Percentiles rank a stretch among this genome's conserved stretches.
phyloP scores from a whole-genome alignment of 2,888 invertebrate genomes.

The Cantharis flavilabris region DNA sequence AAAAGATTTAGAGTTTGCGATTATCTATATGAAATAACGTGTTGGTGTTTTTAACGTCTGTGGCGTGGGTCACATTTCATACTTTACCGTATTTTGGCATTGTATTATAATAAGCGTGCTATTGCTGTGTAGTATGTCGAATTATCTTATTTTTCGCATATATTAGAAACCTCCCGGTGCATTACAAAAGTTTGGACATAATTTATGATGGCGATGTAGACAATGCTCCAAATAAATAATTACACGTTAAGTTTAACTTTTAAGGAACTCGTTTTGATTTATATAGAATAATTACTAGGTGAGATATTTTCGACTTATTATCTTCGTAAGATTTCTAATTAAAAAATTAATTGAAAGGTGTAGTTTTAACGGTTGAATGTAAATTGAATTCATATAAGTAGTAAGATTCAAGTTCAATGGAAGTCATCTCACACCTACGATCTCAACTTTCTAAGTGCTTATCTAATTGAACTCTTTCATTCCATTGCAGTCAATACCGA shows the following conservation, averaged over 20 bases:
- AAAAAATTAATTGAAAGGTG: neutral
- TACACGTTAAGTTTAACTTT: neutral
- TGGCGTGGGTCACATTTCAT: constrained; percentile 29
- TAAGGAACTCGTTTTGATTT: constrained; percentile 3
- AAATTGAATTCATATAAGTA: neutral
- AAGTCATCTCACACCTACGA: neutral
- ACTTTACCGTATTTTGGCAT: constrained; percentile 31
- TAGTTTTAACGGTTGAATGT: neutral
- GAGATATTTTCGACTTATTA: neutral
- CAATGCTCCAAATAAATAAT: constrained; percentile 9
- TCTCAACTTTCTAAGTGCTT: neutral
- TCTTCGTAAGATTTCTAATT: neutral
- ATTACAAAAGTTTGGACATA: constrained; percentile 3
- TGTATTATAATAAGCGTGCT: constrained; percentile 33
- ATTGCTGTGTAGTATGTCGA: constrained; percentile 21
- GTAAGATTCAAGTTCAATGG: neutral
- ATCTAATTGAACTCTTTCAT: neutral
- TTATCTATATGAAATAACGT: constrained; percentile 20
- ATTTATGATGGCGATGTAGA: neutral
- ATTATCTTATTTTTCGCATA: constrained; percentile 12
- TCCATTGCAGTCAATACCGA: neutral
- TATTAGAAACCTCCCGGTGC: constrained; percentile 7
- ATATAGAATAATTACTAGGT: constrained; percentile 1
- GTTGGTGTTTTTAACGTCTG: constrained; percentile 23
- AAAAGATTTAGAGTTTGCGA: constrained; percentile 8